phyloP scores from a whole-genome alignment of 2,888 invertebrate species.

The Busseola fusca region DNA sequence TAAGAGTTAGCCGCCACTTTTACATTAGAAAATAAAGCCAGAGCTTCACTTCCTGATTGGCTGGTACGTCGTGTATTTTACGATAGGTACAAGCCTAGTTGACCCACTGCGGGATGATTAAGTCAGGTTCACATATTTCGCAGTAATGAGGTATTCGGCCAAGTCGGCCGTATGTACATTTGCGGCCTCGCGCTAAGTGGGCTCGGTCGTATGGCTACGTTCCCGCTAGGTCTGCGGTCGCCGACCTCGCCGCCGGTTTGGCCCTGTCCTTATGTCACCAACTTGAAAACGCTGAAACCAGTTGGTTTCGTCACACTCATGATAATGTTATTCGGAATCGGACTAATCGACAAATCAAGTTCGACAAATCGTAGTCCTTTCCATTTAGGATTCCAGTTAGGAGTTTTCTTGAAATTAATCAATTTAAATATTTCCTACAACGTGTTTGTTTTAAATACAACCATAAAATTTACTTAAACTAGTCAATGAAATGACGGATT shows the following conservation, averaged over 20 bases:
- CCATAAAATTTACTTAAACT: too few species aligned
- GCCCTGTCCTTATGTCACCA: constrained; percentile 70
- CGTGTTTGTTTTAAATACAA: not conserved
- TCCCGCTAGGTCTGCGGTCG: constrained; percentile 73
- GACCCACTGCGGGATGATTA: constrained; percentile 53
- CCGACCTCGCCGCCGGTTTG: constrained; percentile 70
- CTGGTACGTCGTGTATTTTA: constrained; percentile 29
- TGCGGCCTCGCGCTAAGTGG: constrained; percentile 66
- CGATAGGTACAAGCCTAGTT: constrained; percentile 37
- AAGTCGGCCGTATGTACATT: constrained; percentile 55
- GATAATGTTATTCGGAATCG: constrained; percentile 44
- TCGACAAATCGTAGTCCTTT: too few species aligned
- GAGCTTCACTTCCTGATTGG: constrained; percentile 32
- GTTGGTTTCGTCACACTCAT: constrained; percentile 51
- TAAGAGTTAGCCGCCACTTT: constrained; percentile 2
- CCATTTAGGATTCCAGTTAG: too few species aligned
- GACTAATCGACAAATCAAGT: too few species aligned
- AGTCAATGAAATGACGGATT: too few species aligned
- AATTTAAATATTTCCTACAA: constrained; percentile 19
- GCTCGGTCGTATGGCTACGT: constrained; percentile 56
- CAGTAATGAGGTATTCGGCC: constrained; percentile 55
- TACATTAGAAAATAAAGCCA: constrained; percentile 21
- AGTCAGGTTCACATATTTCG: constrained; percentile 55
- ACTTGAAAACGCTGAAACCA: constrained; percentile 56
- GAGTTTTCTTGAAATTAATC: too few species aligned